These are phyloP conservation scores for Myotis daubentonii DNA, from an alignment of 2,797 vertebrate genomes.

Conservation along the genomic window DNA sequence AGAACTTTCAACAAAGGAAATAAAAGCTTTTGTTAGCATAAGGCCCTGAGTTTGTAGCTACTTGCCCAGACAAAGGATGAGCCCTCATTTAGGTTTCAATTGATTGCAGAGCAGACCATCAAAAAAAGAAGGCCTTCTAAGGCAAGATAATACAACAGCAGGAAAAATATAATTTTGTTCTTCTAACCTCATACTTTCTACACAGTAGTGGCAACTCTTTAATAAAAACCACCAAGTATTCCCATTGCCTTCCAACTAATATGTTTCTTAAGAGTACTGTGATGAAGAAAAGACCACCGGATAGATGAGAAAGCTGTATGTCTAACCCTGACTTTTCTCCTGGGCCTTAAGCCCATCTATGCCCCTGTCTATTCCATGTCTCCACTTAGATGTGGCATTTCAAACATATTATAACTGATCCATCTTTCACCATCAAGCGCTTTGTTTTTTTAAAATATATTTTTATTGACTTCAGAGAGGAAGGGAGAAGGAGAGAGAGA, in stretches of 20 bases:
- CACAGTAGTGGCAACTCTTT: neutral
- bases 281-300: neutral
- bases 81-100: conserved; percentile 38
- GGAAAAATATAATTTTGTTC: conserved; percentile 51
- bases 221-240: neutral
- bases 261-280: neutral
- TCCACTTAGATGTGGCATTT: neutral
- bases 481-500: too few species aligned
- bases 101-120: conserved; percentile 21
- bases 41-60: conserved; percentile 41
- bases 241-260: neutral
- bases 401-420: neutral
- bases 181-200: neutral
- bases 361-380: neutral
- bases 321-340: neutral
- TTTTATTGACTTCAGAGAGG: too few species aligned
- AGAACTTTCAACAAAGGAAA: conserved; percentile 29
- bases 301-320: neutral
- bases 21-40: conserved; percentile 27
- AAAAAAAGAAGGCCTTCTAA: conserved; percentile 31
- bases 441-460: too few species aligned
- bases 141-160: neutral
- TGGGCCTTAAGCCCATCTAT: neutral
- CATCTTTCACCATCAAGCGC: neutral
- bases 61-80: conserved; percentile 13